A percentile compares a stretch with the other conserved stretches of the same genome.
Evolutionary conservation across 2,797 vertebrate genomes (phyloP).

Genomic region (Discoglossus pictus): DNA sequence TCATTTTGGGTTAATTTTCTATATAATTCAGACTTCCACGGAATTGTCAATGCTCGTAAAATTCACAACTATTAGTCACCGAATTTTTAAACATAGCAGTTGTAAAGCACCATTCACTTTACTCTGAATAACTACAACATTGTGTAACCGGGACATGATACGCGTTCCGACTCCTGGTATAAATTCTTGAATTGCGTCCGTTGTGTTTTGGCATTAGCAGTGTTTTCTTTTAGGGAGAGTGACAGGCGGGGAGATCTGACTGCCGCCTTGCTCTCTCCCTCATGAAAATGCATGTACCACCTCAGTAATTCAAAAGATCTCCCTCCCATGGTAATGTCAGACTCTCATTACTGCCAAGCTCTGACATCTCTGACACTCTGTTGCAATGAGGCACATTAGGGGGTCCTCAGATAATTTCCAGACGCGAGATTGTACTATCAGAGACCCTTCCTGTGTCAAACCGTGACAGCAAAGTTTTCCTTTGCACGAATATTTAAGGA

Average conservation of each 20-base stretch:
- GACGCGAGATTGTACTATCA: conserved; percentile 76
- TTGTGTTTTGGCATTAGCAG: conserved; percentile 43
- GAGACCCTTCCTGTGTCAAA: conserved; percentile 83
- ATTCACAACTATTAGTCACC: too few relatives aligned
- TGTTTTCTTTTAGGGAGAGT: conserved; percentile 62
- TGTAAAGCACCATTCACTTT: conserved; percentile 94
- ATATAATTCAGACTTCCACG: too few relatives aligned
- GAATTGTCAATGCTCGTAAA: too few relatives aligned
- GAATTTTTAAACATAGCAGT: conserved; percentile 56
- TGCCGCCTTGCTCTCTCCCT: conserved; percentile 81
- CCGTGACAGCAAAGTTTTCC: conserved; percentile 70
- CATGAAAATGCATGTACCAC: conserved; percentile 86
- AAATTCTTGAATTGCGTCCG: conserved; percentile 27
- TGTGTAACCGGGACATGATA: conserved; percentile 63
- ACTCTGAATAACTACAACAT: conserved; percentile 70
- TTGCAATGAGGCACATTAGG: conserved; percentile 85
- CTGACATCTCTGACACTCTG: conserved; percentile 87
- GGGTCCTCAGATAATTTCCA: conserved; percentile 90
- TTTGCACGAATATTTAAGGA: conserved; percentile 45
- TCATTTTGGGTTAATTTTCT: too few relatives aligned
- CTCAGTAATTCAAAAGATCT: conserved; percentile 87
- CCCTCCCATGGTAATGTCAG: conserved; percentile 92
- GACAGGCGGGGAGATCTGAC: conserved; percentile 76
- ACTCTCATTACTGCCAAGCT: conserved; percentile 84
- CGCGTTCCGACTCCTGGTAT: conserved; percentile 66